Evolutionary conservation across 2,888 invertebrate genomes (phyloP), one percentile per base, ranked within the genome.

Genomic region (Priocnemis perturbator): DNA sequence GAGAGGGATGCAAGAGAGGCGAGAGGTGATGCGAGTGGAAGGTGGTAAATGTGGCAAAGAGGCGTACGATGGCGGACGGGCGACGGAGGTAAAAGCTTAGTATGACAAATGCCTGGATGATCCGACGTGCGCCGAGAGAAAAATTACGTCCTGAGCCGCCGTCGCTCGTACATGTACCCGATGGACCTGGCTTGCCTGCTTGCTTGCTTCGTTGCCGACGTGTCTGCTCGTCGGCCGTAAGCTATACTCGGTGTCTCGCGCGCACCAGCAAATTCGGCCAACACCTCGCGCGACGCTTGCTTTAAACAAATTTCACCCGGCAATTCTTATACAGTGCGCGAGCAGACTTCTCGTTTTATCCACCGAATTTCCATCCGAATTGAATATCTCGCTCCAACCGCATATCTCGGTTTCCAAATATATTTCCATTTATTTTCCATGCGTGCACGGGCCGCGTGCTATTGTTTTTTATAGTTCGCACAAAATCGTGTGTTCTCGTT

Each of bases 21-120:
- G 9, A 3, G 26, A 5, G 26, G 2, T 5, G 50, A 19, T 17
- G 50, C n/a, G 50, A 50, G 50, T 19, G 19, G 50, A 50, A 50
- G n/a, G 19, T 17, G 47, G 47, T 5, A 50, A 50, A 50, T n/a
- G 50, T 9, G 50, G 50, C 17, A 50, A 19, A 50, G 50, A 50
- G 50, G 19, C n/a, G 15, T 15, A 17, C n/a, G 47, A 5, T 3
- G 47, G 47, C 3, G 47, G 17, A 11, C 3, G 47, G 17, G 11
- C 5, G 50, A 50, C 4, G 19, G 50, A 50, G 57, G 69, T 74
- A 71, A 77, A 81, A 84, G 85, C 85, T 84, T 84, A 82, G 79
- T 79, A 83, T 85, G 85, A 85, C 81, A 85, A 84, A 85, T 85
- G 83, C 74, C 73, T 71, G 82, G 84, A 83, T 84, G 81, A 85